Percentiles rank a stretch among this genome's conserved stretches.
Evolutionary conservation across 2,888 invertebrate genomes (phyloP).

Genomic region (Serrognathus titanus): DNA sequence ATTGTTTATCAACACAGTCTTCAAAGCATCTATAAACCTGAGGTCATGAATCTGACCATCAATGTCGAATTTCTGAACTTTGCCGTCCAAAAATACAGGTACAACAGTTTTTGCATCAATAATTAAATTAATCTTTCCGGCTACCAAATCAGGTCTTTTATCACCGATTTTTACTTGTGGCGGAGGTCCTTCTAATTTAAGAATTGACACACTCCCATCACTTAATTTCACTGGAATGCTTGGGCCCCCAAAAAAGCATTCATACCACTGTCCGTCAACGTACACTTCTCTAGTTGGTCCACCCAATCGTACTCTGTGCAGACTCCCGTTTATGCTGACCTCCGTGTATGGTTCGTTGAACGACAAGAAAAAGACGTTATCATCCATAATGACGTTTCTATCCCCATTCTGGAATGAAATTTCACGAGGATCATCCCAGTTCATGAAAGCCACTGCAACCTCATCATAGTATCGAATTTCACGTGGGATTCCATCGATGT

Average conservation of each 20-base stretch:
- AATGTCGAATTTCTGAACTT: slow-evolving; percentile 74
- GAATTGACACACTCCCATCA: slow-evolving; percentile 69
- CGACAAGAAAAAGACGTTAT: slow-evolving; percentile 62
- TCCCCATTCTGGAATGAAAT: slow-evolving; percentile 81
- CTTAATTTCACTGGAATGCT: slow-evolving; percentile 72
- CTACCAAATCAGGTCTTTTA: slow-evolving; percentile 76
- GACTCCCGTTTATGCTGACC: slow-evolving; percentile 68
- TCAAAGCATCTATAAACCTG: slow-evolving; percentile 74
- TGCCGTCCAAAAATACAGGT: slow-evolving; percentile 79
- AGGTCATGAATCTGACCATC: slow-evolving; percentile 70
- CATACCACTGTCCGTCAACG: slow-evolving; percentile 85
- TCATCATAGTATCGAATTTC: slow-evolving; percentile 86
- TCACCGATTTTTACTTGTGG: slow-evolving; percentile 92
- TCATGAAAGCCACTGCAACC: slow-evolving; percentile 79
- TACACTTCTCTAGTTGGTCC: slow-evolving; percentile 89
- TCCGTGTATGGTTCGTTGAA: slow-evolving; percentile 71
- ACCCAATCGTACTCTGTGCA: slow-evolving; percentile 80
- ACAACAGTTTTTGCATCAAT: slow-evolving; percentile 76
- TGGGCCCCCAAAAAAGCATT: slow-evolving; percentile 89
- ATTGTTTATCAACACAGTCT: slow-evolving; percentile 75
- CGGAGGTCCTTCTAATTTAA: slow-evolving; percentile 85
- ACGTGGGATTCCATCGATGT: slow-evolving; percentile 75
- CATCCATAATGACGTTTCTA: slow-evolving; percentile 69
- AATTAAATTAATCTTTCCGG: slow-evolving; percentile 80
- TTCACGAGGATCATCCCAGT: slow-evolving; percentile 81